Evolutionary conservation across 2,113 vertebrate species (phyloP), one percentile per base, ranked within the genome.

Genomic region (Peromyscus maniculatus): DNA sequence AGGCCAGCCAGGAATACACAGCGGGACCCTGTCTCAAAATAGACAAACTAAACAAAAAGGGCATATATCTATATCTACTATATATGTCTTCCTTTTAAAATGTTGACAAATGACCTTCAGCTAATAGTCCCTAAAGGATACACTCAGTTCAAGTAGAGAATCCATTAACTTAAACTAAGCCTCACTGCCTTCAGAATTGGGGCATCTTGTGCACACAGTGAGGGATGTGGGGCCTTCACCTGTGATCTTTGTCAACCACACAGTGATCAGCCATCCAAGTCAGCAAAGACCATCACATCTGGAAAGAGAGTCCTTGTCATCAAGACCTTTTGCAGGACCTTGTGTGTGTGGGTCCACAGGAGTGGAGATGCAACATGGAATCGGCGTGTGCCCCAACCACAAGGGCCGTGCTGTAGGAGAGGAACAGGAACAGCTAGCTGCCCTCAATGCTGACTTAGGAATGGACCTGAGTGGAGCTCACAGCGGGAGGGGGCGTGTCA

Each of bases 351-450:
- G 8, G 33, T 36, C 26, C 6, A 39, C 7, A 52, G 75, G 26
- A 46, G 11, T 83, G 28, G 77, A 46, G 22, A 33, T 0, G 12
- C 3, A n/a, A 12, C 6, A 55, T n/a, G 4, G 1, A 7, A 4
- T 3, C 1, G 31, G 64, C 5, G 0, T 6, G 7, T 2, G 4
- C 33, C 67, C 11, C 36, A 15, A 64, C 9, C 10, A 0, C 8
- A 16, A 69, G 24, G 24, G 57, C 9, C 31, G 17, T 7, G 26
- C 26, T 52, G 79, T 2, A 0, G 4, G 55, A 7, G 1, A 55
- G 39, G 39, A 31, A 22, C 5, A 7, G 31, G 24, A 26, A 12
- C 0, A 4, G 21, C 7, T 17, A 4, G 21, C 7, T 17, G 7
- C 52, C 4, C 13, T n/a, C 17, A 74, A 78, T 31, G 13, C n/a